Base-by-base conservation (phyloP, 2,113 vertebrate genomes). In the pig (Sus scrofa) region DNA sequence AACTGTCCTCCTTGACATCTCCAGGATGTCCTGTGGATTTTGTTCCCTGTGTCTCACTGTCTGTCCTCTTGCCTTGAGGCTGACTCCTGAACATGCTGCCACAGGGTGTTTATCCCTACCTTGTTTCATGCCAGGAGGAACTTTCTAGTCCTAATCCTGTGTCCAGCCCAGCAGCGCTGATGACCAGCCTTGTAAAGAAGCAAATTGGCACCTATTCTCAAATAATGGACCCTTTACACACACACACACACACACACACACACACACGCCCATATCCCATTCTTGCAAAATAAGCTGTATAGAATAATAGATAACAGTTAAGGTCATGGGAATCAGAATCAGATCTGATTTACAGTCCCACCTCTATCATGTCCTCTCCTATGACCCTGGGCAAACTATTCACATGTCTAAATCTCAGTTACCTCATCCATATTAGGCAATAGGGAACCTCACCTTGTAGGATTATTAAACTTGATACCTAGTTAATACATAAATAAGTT, bases 401-500 rank as follows among this genome's bases (percentile, higher is more conserved):
- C 73, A 32, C 37, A 24, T 68, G 0, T 32, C 10, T 67, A 77
- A 67, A 68, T 26, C 44, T 83, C 34, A 63, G 60, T 62, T 89
- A 88, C 32, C 12, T 79, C 79, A 11, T 87, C 39, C 75, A 9
- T n/a, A 52, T 50, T 62, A 96, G 19, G 30, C n/a, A 50, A 19
- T 34, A 87, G 37, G 89, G 12, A 85, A 18, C 39, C 14, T 92
- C 85, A 13, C 3, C 15, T 73, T 67, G 8, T 37, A 1, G 34
- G 27, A 52, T 24, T 75, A 20, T 65, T 67, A 71, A 74, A 39
- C 67, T 84, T 6, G 89, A 62, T 68, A 86, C 92, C 65, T 63
- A 91, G 85, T 62, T 89, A 84, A 94, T 12, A 27, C 44, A 26
- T 34, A 26, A 73, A 34, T 89, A 81, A 82, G 13, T 73, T 92